phyloP scores from a whole-genome alignment of 1,140 invertebrate genomes.

The Lanistes nyassanus region DNA sequence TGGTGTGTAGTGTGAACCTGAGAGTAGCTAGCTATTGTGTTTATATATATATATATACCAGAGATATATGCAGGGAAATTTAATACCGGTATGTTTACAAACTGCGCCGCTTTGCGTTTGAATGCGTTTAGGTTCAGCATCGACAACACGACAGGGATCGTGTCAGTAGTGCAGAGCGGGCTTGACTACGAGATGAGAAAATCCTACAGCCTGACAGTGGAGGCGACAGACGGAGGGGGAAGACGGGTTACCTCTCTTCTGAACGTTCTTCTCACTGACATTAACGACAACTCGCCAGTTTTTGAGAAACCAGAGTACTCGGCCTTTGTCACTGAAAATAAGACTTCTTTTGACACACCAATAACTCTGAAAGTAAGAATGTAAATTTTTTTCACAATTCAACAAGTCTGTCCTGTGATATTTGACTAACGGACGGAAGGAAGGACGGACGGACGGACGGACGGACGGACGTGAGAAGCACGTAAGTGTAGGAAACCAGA shows the following conservation, averaged over 20 bases:
- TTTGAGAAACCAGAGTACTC: constrained; percentile 28
- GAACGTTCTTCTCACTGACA: constrained; percentile 31
- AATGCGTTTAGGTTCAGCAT: constrained; percentile 25
- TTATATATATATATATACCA: too few species aligned
- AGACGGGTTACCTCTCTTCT: constrained; percentile 29
- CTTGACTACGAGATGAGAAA: constrained; percentile 87
- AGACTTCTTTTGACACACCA: background rate
- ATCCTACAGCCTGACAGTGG: constrained; percentile 87
- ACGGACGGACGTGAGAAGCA: too few species aligned
- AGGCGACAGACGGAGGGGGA: constrained; percentile 87
- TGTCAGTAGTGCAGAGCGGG: background rate
- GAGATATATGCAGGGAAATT: too few species aligned
- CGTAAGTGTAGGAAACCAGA: constrained; percentile 3
- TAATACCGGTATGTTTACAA: too few species aligned
- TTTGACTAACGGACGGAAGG: too few species aligned
- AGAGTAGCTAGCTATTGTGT: too few species aligned
- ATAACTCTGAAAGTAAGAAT: background rate
- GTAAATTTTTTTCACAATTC: background rate
- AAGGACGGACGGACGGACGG: too few species aligned
- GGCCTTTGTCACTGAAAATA: constrained; percentile 5
- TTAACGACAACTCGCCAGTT: constrained; percentile 47
- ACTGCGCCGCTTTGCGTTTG: too few species aligned
- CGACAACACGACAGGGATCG: constrained; percentile 18
- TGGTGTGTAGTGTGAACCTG: too few species aligned
- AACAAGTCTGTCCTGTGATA: background rate